These are phyloP conservation scores for Perithous albicinctus DNA, from an alignment of 2,888 invertebrate species.

Conservation along the genomic window DNA sequence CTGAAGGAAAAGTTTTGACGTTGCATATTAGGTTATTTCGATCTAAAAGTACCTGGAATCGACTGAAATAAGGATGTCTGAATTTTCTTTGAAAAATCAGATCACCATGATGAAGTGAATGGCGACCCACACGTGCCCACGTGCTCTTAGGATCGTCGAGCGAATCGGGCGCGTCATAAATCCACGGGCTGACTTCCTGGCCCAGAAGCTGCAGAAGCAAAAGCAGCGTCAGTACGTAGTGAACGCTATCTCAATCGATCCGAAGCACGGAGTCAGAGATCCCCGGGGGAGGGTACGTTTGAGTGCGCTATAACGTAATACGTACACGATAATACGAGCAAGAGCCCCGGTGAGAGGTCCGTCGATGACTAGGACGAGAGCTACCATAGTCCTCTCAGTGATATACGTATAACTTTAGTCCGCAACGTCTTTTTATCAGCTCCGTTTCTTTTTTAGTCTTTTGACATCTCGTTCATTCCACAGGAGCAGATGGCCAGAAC, in stretches of 20 bases:
- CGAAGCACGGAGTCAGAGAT: slow-evolving; percentile 55
- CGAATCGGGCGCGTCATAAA: slow-evolving; percentile 58
- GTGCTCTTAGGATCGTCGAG: slow-evolving; percentile 24
- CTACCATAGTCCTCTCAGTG: background rate
- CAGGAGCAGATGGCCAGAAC: slow-evolving; percentile 37
- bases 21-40: background rate
- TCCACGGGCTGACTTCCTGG: slow-evolving; percentile 61
- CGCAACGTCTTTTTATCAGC: slow-evolving; percentile 15
- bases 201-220: slow-evolving; percentile 54
- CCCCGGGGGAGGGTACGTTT: slow-evolving; percentile 39
- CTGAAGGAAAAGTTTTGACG: background rate
- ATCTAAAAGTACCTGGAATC: background rate
- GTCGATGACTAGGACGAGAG: slow-evolving; percentile 55
- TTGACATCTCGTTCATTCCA: slow-evolving; percentile 24
- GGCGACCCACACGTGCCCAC: slow-evolving; percentile 52
- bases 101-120: slow-evolving; percentile 25
- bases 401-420: slow-evolving; percentile 13
- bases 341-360: slow-evolving; percentile 45
- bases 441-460: background rate
- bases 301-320: slow-evolving; percentile 52
- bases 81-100: slow-evolving; percentile 36
- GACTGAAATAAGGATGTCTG: slow-evolving; percentile 10
- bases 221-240: slow-evolving; percentile 38
- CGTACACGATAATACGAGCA: slow-evolving; percentile 50
- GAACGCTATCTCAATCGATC: slow-evolving; percentile 67